Conservation (phyloP, 2,113 vertebrate genomes). For the Anolis sagrei region DNA sequence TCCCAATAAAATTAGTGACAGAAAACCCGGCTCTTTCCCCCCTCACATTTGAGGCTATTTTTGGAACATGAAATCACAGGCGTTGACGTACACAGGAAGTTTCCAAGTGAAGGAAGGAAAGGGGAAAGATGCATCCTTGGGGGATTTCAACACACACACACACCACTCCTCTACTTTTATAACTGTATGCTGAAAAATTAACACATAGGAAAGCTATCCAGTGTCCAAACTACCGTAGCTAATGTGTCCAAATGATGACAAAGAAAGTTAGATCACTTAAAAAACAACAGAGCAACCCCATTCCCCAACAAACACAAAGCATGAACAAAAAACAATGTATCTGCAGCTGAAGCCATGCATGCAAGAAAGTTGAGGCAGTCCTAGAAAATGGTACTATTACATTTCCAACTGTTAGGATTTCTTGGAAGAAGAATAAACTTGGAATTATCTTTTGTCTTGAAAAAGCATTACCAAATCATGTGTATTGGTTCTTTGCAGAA, state of each 20-base stretch:
- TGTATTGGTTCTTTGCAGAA: too few relatives aligned
- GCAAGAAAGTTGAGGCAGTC: background rate
- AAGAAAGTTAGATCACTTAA: background rate
- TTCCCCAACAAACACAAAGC: background rate
- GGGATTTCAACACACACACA: constrained; percentile 8
- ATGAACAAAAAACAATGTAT: background rate
- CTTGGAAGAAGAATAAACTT: background rate
- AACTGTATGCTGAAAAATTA: constrained; percentile 24
- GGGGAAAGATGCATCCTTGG: constrained; percentile 4
- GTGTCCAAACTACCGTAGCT: too few relatives aligned
- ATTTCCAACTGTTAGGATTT: background rate
- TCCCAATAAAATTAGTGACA: constrained; percentile 56
- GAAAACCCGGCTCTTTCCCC: background rate
- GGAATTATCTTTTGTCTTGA: background rate
- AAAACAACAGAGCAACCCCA: background rate
- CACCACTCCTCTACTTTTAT: background rate
- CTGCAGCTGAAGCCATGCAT: background rate
- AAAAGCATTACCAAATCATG: too few relatives aligned
- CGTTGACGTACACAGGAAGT: constrained; percentile 19
- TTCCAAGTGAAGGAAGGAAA: constrained; percentile 29
- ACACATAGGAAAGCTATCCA: constrained; percentile 1
- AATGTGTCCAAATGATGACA: constrained; percentile 13
- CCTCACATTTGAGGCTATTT: constrained; percentile 49
- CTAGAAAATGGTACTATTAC: background rate
- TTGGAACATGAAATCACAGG: constrained; percentile 53